These are phyloP conservation scores for Brachypalpus laphriformis DNA, from an alignment of 2,888 invertebrate genomes.

Conservation along the genomic window DNA sequence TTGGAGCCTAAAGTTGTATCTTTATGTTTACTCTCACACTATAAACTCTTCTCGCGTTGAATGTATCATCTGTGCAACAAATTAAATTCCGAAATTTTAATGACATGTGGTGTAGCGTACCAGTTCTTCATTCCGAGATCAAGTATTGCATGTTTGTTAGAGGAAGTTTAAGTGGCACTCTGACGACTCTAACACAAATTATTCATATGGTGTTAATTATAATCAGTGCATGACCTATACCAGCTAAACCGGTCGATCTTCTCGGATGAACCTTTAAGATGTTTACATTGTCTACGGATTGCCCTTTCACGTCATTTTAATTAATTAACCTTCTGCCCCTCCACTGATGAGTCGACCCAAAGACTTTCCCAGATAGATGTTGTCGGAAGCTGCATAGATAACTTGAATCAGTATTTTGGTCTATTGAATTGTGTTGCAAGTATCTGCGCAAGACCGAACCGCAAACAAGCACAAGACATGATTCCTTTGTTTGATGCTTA, in stretches of 20 bases:
- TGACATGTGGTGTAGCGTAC: too few relatives aligned
- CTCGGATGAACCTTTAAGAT: background rate
- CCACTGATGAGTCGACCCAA: background rate
- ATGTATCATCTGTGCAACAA: too few relatives aligned
- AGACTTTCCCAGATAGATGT: too few relatives aligned
- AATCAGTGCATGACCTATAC: background rate
- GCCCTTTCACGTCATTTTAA: background rate
- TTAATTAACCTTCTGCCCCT: background rate
- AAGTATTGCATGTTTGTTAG: background rate
- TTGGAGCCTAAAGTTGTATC: too few relatives aligned
- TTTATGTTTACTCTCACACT: too few relatives aligned
- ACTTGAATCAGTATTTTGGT: background rate
- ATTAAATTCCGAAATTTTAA: too few relatives aligned
- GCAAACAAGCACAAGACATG: background rate
- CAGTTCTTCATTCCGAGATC: too few relatives aligned
- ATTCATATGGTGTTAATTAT: background rate
- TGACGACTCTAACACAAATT: background rate
- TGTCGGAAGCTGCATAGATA: background rate
- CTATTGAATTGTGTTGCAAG: background rate
- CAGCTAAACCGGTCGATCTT: background rate
- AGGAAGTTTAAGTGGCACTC: background rate
- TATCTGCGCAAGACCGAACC: background rate
- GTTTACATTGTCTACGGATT: background rate
- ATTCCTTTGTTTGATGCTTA: background rate
- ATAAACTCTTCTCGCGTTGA: too few relatives aligned